Conservation (phyloP, 2,113 vertebrate species). For the Taurulus bubalis region DNA sequence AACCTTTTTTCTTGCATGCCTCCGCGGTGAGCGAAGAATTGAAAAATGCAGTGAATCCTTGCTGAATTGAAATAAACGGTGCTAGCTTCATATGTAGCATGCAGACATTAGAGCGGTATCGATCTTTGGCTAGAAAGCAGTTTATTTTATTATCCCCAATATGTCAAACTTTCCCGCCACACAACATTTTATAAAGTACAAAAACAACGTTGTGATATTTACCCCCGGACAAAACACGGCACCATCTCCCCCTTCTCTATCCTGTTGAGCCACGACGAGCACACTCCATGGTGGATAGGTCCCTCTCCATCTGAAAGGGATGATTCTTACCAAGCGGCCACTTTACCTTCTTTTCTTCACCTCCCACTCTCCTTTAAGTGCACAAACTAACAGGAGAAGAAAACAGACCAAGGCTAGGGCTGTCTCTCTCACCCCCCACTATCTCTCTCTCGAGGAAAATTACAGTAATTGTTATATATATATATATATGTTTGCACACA, state of each 20-base stretch:
- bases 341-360: slow-evolving; percentile 41
- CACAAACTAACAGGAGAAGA: slow-evolving; percentile 46
- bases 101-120: background rate
- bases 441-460: slow-evolving; percentile 47
- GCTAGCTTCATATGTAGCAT: background rate
- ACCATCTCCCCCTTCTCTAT: slow-evolving; percentile 92
- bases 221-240: slow-evolving; percentile 97
- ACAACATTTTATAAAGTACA: background rate
- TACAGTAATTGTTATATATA: no score
- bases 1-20: background rate
- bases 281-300: slow-evolving; percentile 94
- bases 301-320: slow-evolving; percentile 89
- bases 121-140: background rate
- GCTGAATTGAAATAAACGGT: background rate
- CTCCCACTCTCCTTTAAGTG: slow-evolving; percentile 54
- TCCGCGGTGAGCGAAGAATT: background rate
- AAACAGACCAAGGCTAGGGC: slow-evolving; percentile 35
- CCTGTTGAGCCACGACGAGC: slow-evolving; percentile 97
- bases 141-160: background rate
- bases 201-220: slow-evolving; percentile 56
- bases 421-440: slow-evolving; percentile 11
- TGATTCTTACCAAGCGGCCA: slow-evolving; percentile 59
- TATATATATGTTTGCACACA: slow-evolving; percentile 32
- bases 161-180: background rate
- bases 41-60: background rate